These are phyloP conservation scores for Lithophane ornitopus DNA, from an alignment of 2,888 invertebrate genomes.

Conservation along the genomic window DNA sequence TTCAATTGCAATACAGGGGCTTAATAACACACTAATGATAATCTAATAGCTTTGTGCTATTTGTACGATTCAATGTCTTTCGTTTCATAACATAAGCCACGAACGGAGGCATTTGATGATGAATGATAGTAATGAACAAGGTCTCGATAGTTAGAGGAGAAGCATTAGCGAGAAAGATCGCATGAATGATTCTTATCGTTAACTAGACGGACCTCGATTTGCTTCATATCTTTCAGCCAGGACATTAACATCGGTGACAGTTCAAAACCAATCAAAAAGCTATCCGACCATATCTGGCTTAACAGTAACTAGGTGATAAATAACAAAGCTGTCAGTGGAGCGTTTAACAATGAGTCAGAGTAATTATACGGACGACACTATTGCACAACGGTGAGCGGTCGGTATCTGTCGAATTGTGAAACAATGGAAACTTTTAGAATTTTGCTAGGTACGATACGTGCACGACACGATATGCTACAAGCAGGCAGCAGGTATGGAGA, in stretches of 20 bases:
- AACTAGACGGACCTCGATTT: slow-evolving; percentile 43
- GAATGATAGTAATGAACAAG: slow-evolving; percentile 36
- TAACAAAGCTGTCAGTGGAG: slow-evolving; percentile 68
- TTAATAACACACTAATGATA: slow-evolving; percentile 67
- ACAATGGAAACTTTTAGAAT: slow-evolving; percentile 56
- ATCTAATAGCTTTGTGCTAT: slow-evolving; percentile 64
- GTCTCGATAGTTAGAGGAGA: slow-evolving; percentile 2
- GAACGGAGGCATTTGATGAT: slow-evolving; percentile 36
- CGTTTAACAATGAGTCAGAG: slow-evolving; percentile 76
- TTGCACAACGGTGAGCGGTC: slow-evolving; percentile 75
- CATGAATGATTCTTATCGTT: slow-evolving; percentile 21
- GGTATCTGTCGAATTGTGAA: slow-evolving; percentile 71
- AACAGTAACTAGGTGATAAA: slow-evolving; percentile 69
- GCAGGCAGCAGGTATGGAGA: neutral
- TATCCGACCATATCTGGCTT: slow-evolving; percentile 61
- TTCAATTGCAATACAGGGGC: slow-evolving; percentile 56
- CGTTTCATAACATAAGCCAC: slow-evolving; percentile 53
- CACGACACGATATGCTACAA: slow-evolving; percentile 28
- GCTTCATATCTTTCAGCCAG: slow-evolving; percentile 48
- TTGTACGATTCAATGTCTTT: slow-evolving; percentile 57
- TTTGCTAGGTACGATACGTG: slow-evolving; percentile 40
- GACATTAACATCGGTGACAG: slow-evolving; percentile 57
- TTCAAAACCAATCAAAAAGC: slow-evolving; percentile 62
- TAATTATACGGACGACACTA: slow-evolving; percentile 79
- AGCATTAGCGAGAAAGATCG: slow-evolving; percentile 25